A percentile compares a stretch with the other conserved stretches of the same genome.
These are phyloP conservation scores for Melanerpes aurifrons DNA, from an alignment of 2,113 vertebrate genomes.

Conservation along the genomic window DNA sequence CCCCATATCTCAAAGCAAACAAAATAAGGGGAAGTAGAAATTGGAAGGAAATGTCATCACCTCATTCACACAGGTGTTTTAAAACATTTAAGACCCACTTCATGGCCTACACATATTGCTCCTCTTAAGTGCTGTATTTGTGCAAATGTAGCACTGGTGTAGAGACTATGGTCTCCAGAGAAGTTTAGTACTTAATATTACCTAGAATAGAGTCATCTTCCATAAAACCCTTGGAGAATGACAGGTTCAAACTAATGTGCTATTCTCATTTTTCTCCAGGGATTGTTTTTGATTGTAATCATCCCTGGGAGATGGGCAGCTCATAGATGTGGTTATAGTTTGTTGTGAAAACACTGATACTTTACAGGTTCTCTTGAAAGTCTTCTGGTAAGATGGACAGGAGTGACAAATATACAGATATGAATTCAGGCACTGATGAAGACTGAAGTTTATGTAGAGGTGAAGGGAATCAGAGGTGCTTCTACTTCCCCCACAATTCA, in stretches of 20 bases:
- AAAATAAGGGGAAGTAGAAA: neutral
- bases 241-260: neutral
- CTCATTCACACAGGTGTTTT: neutral
- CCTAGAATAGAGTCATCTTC: neutral
- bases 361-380: neutral
- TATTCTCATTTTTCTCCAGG: fast-evolving
- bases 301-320: neutral
- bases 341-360: neutral
- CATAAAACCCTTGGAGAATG: neutral
- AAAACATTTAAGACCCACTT: neutral
- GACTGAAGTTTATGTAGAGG: neutral
- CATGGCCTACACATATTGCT: fast-evolving
- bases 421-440: neutral
- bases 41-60: neutral
- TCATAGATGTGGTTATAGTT: neutral
- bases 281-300: fast-evolving
- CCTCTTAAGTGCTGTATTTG: neutral
- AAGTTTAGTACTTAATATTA: fast-evolving
- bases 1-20: neutral
- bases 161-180: neutral
- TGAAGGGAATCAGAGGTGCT: neutral
- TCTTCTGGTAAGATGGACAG: neutral
- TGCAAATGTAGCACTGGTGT: neutral
- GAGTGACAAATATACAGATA: neutral
- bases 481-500: neutral